Base-by-base conservation (phyloP, 2,113 vertebrate genomes). In the Tenrec ecaudatus region DNA sequence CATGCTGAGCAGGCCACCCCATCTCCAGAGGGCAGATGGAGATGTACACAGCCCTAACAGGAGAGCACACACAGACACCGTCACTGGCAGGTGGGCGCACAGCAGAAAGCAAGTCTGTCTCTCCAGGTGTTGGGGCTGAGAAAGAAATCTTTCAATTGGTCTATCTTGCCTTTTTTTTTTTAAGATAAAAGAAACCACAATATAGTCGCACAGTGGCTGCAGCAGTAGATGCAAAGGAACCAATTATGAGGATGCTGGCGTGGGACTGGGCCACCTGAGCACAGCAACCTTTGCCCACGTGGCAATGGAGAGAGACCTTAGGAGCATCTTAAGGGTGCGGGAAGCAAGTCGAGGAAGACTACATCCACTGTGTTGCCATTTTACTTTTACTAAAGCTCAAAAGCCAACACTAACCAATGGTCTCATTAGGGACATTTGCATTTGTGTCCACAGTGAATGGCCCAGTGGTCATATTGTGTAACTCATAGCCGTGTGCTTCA, bases 381-480 rank as follows among this genome's bases (percentile, higher is more conserved):
- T 73, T 33, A 69, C 2, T 15, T 36, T 73, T 33, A 69, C 2
- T 12, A 22, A 88, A 25, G 38, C 36, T 76, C 66, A 10, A 68
- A 29, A 23, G 33, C 3, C 25, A 29, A n/a, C 0, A 6, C 2
- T 17, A 2, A 8, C 7, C 2, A 1, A 1, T 31, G 9, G 40
- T 14, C 0, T 47, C 16, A 1, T 40, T 43, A 25, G 40, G 17
- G 79, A 25, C 22, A 7, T 22, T 0, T 6, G 22, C 4, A 1
- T 64, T 58, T 1, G 17, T 17, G 0, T 25, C 53, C 47, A 62
- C 47, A 53, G 11, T 53, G 47, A 53, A 53, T 53, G 47, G 47
- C 47, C 47, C 9, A 10, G 47, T 53, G 47, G 47, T 10, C 1
- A 53, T 53, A 53, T 14, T 53, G 47, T 10, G 47, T 40, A 40